Base-by-base conservation (phyloP, 2,797 vertebrate genomes). In the Gymnopithys bicolor region DNA sequence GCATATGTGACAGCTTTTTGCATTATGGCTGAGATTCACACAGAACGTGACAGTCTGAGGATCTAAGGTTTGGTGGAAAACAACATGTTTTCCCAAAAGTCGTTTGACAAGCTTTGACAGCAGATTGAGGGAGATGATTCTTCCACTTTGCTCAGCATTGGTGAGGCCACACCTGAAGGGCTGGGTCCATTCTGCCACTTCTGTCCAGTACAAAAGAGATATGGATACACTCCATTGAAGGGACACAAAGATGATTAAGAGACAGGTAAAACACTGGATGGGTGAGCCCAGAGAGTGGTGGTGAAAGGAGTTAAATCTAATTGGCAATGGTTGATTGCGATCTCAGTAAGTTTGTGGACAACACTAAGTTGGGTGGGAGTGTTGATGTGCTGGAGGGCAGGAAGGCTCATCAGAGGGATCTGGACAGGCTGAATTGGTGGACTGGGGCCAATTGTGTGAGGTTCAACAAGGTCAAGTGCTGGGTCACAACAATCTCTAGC, bases 1-100 rank as follows among this genome's bases (percentile, higher is more conserved):
- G 10, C 2, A 1, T 49, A 56, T 17, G 6, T 68, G 39, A 63
- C 14, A n/a, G 2, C 11, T 77, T 66, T 76, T 80, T 46, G 19
- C 43, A 24, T 28, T 12, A 51, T 53, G 46, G 18, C n/a, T 81
- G 41, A 39, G 22, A 46, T 92, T 73, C n/a, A 35, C 27, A 59
- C 0, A 0, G 30, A 80, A 41, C 7, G 46, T 3, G 2, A 43
- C 7, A 19, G 27, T 41, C 24, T 13, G 17, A 63, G 37, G 32
- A 85, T 12, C 7, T 46, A 39, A 15, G 3, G 4, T 82, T 55
- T 82, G 48, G 69, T 64, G 37, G 48, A 88, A 80, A 70, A 1
- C 24, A 48, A 10, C 8, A 51, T 9, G 2, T 14, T 73, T 55
- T 48, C 18, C 25, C 24, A 4, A 53, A 55, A 59, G 13, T 24